Evolutionary conservation across 2,113 vertebrate species (phyloP).

Genomic region (Euleptes europaea): DNA sequence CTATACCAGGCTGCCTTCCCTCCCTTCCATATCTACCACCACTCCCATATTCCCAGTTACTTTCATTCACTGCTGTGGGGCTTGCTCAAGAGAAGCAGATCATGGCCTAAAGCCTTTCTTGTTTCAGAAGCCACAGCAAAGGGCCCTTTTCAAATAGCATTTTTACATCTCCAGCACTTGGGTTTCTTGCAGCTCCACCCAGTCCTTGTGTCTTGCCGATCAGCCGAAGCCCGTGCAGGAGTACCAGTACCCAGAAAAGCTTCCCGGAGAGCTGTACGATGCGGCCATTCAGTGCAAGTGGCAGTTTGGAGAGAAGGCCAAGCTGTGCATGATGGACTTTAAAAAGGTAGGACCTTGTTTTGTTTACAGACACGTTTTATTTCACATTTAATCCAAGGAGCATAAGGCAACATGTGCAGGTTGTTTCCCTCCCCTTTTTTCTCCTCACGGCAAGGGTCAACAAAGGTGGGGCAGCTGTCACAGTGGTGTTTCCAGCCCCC

Average conservation of each 20-base stretch:
- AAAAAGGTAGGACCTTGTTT: slow-evolving; percentile 81
- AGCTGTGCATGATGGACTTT: slow-evolving; percentile 87
- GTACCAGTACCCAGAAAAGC: slow-evolving; percentile 85
- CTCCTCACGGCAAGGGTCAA: not conserved
- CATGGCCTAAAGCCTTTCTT: not conserved
- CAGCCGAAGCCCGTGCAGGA: slow-evolving; percentile 82
- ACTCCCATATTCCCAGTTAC: not conserved
- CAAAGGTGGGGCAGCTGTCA: too few species aligned
- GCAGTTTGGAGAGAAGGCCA: slow-evolving; percentile 93
- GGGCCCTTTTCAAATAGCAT: not conserved
- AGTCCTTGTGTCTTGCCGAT: slow-evolving; percentile 86
- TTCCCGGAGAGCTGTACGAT: slow-evolving; percentile 88
- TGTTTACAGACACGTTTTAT: not conserved
- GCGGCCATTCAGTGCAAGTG: slow-evolving; percentile 92
- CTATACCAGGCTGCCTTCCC: too few species aligned
- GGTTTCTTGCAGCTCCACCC: slow-evolving; percentile 77
- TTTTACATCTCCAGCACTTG: not conserved
- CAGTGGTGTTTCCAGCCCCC: too few species aligned
- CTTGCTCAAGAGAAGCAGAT: not conserved
- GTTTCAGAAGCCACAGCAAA: not conserved
- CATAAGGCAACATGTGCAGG: not conserved
- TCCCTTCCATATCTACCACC: not conserved
- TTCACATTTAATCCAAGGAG: not conserved
- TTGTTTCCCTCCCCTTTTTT: not conserved
- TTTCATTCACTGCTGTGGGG: too few species aligned